Evolutionary conservation across 2,888 invertebrate genomes (phyloP).

Genomic region (Dexiosoma caninum): DNA sequence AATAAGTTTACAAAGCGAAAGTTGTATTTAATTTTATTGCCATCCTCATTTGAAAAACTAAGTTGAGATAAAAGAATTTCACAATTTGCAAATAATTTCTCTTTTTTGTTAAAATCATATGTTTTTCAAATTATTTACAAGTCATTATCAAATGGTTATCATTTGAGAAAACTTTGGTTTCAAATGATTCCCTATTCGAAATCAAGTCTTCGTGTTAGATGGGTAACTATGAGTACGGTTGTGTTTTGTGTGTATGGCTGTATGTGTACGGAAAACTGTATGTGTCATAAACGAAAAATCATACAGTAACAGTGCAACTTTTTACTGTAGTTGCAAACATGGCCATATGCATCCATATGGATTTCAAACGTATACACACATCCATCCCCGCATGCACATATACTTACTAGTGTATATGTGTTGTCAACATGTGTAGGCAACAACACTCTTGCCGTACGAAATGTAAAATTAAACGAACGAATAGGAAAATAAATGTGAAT

Average conservation of each 20-base stretch:
- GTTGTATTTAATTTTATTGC: too few species aligned
- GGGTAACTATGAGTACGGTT: background rate
- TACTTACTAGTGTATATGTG: background rate
- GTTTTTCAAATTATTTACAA: too few species aligned
- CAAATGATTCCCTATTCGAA: too few species aligned
- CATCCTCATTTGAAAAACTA: too few species aligned
- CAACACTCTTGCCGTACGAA: background rate
- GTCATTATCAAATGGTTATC: too few species aligned
- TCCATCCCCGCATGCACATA: background rate
- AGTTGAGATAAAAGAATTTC: too few species aligned
- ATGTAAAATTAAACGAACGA: constrained; percentile 8
- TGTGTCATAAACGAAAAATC: constrained; percentile 63
- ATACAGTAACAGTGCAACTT: constrained; percentile 49
- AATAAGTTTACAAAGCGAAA: too few species aligned
- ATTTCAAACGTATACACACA: background rate
- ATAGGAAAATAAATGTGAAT: background rate
- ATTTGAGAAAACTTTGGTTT: too few species aligned
- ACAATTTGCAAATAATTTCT: too few species aligned
- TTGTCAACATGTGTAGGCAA: background rate
- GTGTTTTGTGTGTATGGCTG: too few species aligned
- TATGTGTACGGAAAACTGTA: background rate
- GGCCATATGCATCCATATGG: background rate
- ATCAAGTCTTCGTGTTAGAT: too few species aligned
- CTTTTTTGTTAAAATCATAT: too few species aligned
- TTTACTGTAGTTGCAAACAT: background rate